Evolutionary conservation across 2,797 vertebrate species (phyloP).

Genomic region (Echiichthys vipera): DNA sequence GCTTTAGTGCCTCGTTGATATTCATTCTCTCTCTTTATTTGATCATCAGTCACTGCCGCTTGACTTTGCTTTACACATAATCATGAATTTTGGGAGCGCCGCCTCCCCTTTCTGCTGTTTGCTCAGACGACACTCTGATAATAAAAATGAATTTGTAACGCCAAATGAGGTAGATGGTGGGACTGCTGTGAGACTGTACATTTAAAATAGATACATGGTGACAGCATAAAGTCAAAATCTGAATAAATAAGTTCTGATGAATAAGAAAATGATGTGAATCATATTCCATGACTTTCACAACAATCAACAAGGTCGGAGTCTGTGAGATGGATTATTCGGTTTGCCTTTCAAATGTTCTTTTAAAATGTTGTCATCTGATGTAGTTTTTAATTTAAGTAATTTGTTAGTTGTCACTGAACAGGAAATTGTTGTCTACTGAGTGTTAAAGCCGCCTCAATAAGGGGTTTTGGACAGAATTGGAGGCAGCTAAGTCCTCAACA

Average conservation of each 20-base stretch:
- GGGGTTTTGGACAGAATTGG: not conserved
- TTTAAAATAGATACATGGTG: not conserved
- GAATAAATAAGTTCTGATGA: not conserved
- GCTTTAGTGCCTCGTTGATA: slow-evolving; percentile 34
- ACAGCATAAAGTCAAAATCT: not conserved
- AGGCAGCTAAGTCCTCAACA: not conserved
- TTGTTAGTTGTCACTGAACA: not conserved
- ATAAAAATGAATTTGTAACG: slow-evolving; percentile 10
- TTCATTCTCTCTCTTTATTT: slow-evolving; percentile 35
- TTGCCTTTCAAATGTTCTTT: not conserved
- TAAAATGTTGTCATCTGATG: not conserved
- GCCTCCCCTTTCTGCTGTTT: not conserved
- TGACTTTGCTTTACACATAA: slow-evolving; percentile 30
- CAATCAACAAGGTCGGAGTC: not conserved
- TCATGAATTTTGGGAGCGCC: slow-evolving; percentile 25
- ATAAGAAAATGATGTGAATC: not conserved
- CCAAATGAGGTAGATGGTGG: slow-evolving; percentile 24
- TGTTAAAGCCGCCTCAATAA: not conserved
- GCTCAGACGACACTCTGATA: slow-evolving; percentile 11
- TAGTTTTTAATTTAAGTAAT: not conserved
- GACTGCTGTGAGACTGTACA: slow-evolving; percentile 1
- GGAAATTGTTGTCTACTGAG: not conserved
- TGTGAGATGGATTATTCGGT: not conserved
- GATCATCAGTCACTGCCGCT: slow-evolving; percentile 45
- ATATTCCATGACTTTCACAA: not conserved